phyloP scores from a whole-genome alignment of 2,888 invertebrate genomes.

The Escarpia spicata region DNA sequence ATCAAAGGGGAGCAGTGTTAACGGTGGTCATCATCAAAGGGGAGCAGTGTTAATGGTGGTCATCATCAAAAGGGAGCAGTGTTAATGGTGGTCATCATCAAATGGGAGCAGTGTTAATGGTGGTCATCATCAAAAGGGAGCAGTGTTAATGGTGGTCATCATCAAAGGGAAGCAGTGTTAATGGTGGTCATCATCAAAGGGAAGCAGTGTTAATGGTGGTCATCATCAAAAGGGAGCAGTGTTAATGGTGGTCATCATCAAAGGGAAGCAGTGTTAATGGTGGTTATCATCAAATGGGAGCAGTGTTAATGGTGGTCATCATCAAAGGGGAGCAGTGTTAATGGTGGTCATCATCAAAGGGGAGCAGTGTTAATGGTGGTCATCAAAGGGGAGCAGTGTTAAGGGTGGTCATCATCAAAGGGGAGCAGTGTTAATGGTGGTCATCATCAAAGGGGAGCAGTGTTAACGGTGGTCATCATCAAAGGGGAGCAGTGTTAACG shows the following conservation, averaged over 20 bases:
- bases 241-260: not conserved
- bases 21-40: too few species aligned
- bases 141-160: too few species aligned
- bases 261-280: not conserved
- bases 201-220: too few species aligned
- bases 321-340: not conserved
- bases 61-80: too few species aligned
- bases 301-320: too few species aligned
- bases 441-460: not conserved
- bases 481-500: not conserved
- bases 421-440: not conserved
- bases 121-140: too few species aligned
- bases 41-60: not conserved
- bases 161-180: not conserved
- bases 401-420: too few species aligned
- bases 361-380: not conserved
- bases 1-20: too few species aligned
- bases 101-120: not conserved
- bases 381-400: too few species aligned
- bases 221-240: not conserved
- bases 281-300: too few species aligned
- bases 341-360: not conserved
- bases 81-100: too few species aligned
- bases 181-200: too few species aligned
- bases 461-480: not conserved